Base-by-base conservation (phyloP, 2,113 vertebrate species). In the Numenius arquata region DNA sequence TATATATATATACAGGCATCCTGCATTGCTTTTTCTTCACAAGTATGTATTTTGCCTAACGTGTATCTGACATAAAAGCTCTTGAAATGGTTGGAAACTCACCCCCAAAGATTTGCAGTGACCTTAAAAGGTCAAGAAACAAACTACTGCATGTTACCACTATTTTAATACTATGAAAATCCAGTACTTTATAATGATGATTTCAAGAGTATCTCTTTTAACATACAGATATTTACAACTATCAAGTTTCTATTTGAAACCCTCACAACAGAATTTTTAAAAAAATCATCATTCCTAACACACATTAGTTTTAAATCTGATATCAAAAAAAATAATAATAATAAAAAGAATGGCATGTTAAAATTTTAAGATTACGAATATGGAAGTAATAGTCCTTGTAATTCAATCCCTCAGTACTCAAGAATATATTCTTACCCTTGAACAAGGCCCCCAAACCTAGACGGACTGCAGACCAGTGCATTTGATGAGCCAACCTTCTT, bases 371-470 rank as follows among this genome's bases (percentile, higher is more conserved):
- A 32, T 20, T 50, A 36, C 0, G 25, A 38, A 55, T n/a, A 75
- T 9, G 15, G 25, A 75, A 86, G 12, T 25, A n/a, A 15, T 80
- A 48, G 26, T 47, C 30, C 45, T 73, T 80, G 58, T 47, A 32
- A 29, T 22, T 77, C 36, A 56, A 1, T 29, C n/a, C 53, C 30
- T 77, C 43, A 38, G 23, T 21, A 30, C 11, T 14, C 6, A 20
- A 5, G 16, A 87, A 50, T n/a, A 27, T 78, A 12, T 40, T 56
- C 95, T 97, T 95, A 99, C 98, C 98, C 97, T 22, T 96, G 98
- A 63, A 97, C 96, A 10, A 99, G 91, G 15, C 96, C 94, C n/a
- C 97, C 96, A 89, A 99, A 97, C n/a, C 97, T 86, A 38, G 98
- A 98, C 0, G 94, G 89, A 50, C 96, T 97, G 62, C 81, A 95